Conservation (phyloP, 2,888 invertebrate species). For the Euplexia lucipara region DNA sequence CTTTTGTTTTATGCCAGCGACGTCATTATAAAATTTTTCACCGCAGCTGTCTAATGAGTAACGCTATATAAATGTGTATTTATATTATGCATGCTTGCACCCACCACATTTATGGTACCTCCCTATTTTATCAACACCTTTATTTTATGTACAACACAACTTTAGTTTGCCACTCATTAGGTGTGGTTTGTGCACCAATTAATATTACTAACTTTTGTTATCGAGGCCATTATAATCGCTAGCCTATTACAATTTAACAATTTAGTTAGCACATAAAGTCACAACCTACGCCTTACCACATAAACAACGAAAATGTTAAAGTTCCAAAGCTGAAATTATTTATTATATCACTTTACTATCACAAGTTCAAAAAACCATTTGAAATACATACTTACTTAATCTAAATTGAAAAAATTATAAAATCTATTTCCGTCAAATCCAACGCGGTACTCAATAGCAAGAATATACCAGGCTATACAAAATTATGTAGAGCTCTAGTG, state of each 20-base stretch:
- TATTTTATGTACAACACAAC: slow-evolving; percentile 6
- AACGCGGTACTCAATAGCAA: slow-evolving; percentile 72
- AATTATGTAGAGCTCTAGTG: slow-evolving; percentile 54
- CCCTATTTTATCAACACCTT: slow-evolving; percentile 5
- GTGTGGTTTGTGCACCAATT: neutral
- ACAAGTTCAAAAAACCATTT: slow-evolving; percentile 5
- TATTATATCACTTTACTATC: too few relatives aligned
- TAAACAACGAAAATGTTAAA: neutral
- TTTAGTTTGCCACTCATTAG: neutral
- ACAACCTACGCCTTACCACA: neutral
- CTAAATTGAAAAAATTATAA: slow-evolving; percentile 63
- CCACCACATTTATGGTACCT: neutral
- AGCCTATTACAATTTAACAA: neutral
- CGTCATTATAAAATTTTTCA: slow-evolving; percentile 85
- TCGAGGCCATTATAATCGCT: neutral
- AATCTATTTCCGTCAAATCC: slow-evolving; percentile 71
- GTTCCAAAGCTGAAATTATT: neutral
- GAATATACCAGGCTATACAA: slow-evolving; percentile 66
- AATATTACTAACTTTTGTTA: slow-evolving; percentile 1
- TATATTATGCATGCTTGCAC: slow-evolving; percentile 64
- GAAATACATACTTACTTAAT: slow-evolving; percentile 3
- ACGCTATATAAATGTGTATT: slow-evolving; percentile 67
- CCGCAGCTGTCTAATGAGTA: slow-evolving; percentile 85
- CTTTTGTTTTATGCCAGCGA: slow-evolving; percentile 79
- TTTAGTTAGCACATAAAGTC: neutral